Base-by-base conservation (phyloP, 2,888 invertebrate genomes). In the Pandemis corylana region DNA sequence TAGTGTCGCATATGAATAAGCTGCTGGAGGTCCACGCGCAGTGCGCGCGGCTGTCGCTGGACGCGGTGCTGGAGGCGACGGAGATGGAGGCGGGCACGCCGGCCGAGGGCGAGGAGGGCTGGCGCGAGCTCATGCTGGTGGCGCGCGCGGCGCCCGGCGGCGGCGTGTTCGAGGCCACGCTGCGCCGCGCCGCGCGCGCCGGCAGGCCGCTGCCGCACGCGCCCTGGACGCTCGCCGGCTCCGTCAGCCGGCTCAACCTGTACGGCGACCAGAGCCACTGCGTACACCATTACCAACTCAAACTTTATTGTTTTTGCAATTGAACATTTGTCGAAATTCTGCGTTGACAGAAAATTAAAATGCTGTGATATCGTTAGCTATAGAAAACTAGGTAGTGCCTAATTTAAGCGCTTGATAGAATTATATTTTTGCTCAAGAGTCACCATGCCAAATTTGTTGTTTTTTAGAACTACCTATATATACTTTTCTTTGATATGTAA, bases 231-330 rank as follows among this genome's bases (percentile, higher is more conserved):
- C 87, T 97, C 1, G 93, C 96, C 0, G 98, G 98, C 28, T 96
- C 97, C 46, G 95, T 97, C 65, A 97, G 97, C 85, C 95, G 98
- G 68, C 95, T 97, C 69, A 97, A 97, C 88, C 92, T 97, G 56
- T 97, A 98, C 84, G 97, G 97, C n/a, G 95, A 96, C 70, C 97
- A 97, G 88, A 97, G 97, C 89, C 95, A 94, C 80, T 98, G 98
- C 85, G 95, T 97, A 65, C 95, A 96, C 76, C 96, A 97, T 83
- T 96, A 96, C 83, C 95, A 96, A 80, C 93, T 97, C 77, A 97
- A 97, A 86, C 94, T 97, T 76, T 97, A 97, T 85, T 97, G 97
- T 90, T 97, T 95, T 86, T 97, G 97, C 80, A 82, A 76, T 73
- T 88, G 49, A 65, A 80, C 59, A 56, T 15, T 20, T 36, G 28